Percentiles rank a stretch among this genome's conserved stretches.
These are phyloP conservation scores for Epirrhoe alternata DNA, from an alignment of 2,888 invertebrate species.

Conservation along the genomic window DNA sequence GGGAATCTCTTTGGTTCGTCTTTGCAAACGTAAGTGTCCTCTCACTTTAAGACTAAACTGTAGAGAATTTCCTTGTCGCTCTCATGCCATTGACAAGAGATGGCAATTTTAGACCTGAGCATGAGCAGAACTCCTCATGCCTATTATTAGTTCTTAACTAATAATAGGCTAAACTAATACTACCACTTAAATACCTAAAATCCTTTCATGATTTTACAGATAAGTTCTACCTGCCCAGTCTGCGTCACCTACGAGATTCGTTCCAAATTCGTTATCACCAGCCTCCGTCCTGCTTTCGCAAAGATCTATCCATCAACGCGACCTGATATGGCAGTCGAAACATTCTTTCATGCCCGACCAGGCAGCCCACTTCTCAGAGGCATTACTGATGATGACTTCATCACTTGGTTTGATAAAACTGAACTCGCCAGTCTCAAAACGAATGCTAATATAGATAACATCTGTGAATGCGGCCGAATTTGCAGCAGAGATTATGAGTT, in stretches of 20 bases:
- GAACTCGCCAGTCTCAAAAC: slow-evolving; percentile 77
- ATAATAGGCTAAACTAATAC: background rate
- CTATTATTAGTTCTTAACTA: too few relatives aligned
- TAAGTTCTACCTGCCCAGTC: slow-evolving; percentile 85
- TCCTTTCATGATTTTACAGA: slow-evolving; percentile 63
- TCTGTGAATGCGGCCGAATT: slow-evolving; percentile 83
- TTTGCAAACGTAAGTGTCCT: slow-evolving; percentile 86
- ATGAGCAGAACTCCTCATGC: too few relatives aligned
- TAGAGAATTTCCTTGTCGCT: too few relatives aligned
- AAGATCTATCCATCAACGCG: slow-evolving; percentile 86
- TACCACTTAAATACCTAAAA: background rate
- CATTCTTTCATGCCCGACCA: slow-evolving; percentile 86
- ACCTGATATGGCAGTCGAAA: slow-evolving; percentile 87
- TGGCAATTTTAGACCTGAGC: background rate
- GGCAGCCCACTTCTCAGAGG: slow-evolving; percentile 86
- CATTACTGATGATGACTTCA: slow-evolving; percentile 87
- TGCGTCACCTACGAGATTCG: slow-evolving; percentile 86
- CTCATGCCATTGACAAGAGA: background rate
- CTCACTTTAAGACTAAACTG: background rate
- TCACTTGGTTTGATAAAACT: slow-evolving; percentile 88
- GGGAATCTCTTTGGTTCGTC: slow-evolving; percentile 87
- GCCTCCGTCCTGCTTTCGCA: slow-evolving; percentile 87
- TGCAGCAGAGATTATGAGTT: slow-evolving; percentile 79
- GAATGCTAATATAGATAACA: slow-evolving; percentile 76
- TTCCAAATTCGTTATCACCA: slow-evolving; percentile 86